Conservation (phyloP, 2,113 vertebrate species). For the Ceyx cyanopectus region DNA sequence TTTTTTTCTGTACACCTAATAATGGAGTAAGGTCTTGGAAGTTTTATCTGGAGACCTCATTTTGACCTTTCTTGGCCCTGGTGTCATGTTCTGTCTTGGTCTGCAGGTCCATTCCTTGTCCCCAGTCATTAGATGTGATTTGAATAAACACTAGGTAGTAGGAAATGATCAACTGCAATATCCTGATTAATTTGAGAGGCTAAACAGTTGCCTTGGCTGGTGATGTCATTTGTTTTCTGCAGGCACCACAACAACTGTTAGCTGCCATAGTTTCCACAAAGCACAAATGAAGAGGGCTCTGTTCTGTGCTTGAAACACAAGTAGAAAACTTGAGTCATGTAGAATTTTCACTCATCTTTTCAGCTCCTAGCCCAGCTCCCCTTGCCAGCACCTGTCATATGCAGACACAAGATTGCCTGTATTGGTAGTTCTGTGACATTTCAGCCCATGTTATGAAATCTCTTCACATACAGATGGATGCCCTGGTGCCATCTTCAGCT, state of each 20-base stretch:
- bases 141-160: background rate
- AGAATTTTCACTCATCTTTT: background rate
- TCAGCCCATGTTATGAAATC: accelerated
- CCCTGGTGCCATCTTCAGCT: background rate
- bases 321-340: background rate
- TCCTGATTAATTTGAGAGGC: background rate
- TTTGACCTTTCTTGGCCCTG: background rate
- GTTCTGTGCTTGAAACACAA: background rate
- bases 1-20: background rate
- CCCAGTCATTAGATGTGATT: background rate
- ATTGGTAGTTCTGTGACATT: background rate
- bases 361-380: background rate
- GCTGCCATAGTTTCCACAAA: background rate
- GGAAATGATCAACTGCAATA: slow-evolving; percentile 5
- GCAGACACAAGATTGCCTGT: too few relatives aligned
- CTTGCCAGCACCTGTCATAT: background rate
- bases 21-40: background rate
- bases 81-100: background rate
- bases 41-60: background rate
- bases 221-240: slow-evolving; percentile 11
- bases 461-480: background rate
- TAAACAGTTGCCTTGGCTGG: background rate
- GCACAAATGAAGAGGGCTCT: background rate
- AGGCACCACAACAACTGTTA: background rate
- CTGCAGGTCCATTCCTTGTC: background rate